phyloP scores from a whole-genome alignment of 2,797 vertebrate species.

The Peromyscus aztecus region DNA sequence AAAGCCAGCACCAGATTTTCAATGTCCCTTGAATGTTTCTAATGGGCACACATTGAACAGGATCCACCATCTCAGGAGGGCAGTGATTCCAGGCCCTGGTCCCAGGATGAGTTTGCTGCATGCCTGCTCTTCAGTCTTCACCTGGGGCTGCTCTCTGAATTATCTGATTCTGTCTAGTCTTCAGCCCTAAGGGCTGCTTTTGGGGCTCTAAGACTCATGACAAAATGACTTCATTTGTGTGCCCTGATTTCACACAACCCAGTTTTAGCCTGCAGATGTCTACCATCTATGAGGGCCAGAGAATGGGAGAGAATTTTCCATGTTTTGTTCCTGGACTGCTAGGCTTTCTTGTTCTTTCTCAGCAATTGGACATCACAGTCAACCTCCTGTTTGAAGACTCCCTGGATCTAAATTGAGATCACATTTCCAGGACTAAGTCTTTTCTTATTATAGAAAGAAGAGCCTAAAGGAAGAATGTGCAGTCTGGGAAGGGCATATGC shows the following conservation, averaged over 20 bases:
- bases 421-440: background rate
- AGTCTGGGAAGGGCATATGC: background rate
- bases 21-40: background rate
- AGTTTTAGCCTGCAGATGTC: background rate
- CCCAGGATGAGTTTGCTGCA: background rate
- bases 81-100: background rate
- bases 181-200: background rate
- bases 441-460: conserved; percentile 2
- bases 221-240: background rate
- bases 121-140: background rate
- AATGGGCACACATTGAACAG: background rate
- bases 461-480: background rate
- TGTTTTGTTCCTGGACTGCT: background rate
- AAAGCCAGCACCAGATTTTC: too few species aligned
- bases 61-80: background rate
- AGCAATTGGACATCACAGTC: background rate
- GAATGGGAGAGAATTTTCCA: background rate
- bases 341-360: background rate
- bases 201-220: too few species aligned
- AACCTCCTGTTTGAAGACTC: background rate
- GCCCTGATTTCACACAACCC: background rate
- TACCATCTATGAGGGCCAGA: background rate
- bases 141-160: background rate
- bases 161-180: too few species aligned
- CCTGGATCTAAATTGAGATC: background rate